Evolutionary conservation across 2,113 vertebrate genomes (phyloP).

Genomic region (Ictidomys tridecemlineatus): DNA sequence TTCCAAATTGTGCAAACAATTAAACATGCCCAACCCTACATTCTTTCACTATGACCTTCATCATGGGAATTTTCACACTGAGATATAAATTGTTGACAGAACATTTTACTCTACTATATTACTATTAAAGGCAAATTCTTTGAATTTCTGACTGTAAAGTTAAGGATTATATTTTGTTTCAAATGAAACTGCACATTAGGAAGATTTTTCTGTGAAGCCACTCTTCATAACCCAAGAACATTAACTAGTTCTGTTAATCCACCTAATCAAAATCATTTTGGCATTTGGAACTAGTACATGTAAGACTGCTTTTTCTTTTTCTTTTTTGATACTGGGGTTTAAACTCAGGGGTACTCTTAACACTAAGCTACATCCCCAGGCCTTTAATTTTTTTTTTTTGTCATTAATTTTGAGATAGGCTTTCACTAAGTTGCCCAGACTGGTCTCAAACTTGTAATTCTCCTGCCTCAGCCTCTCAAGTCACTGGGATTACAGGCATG

Average conservation of each 20-base stretch:
- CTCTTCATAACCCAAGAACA: neutral
- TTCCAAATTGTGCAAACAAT: slow-evolving; percentile 52
- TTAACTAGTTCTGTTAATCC: neutral
- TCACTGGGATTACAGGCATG: too few relatives aligned
- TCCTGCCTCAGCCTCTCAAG: too few relatives aligned
- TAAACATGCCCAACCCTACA: slow-evolving; percentile 29
- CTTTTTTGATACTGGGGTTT: neutral
- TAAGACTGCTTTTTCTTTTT: neutral
- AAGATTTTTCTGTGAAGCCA: neutral
- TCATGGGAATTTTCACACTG: slow-evolving; percentile 48
- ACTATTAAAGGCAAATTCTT: slow-evolving; percentile 48
- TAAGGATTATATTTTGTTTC: slow-evolving; percentile 5
- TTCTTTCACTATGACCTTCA: slow-evolving; percentile 54
- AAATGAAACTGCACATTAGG: slow-evolving; percentile 43
- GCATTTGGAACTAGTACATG: neutral
- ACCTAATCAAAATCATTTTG: neutral
- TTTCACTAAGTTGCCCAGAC: too few relatives aligned
- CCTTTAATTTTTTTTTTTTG: too few relatives aligned
- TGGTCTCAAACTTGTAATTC: too few relatives aligned
- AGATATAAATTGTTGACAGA: slow-evolving; percentile 37
- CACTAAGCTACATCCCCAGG: neutral
- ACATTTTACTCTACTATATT: slow-evolving; percentile 11
- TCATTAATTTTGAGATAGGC: too few relatives aligned
- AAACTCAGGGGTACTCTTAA: neutral
- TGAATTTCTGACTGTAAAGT: neutral